Conservation (phyloP, 2,888 invertebrate species). For the Nomada ruficornis region DNA sequence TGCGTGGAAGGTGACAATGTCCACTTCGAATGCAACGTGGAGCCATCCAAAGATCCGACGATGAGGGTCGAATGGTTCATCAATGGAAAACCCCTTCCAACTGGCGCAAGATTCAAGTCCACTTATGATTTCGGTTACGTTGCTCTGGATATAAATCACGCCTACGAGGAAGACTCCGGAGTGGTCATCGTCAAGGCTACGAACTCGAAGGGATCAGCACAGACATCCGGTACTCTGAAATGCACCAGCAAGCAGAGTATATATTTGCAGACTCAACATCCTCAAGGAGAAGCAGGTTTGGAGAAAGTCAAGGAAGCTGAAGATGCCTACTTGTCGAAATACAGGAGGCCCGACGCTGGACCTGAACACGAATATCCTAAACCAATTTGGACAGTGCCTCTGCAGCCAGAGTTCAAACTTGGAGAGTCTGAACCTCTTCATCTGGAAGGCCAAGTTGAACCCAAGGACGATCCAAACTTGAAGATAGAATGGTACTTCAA, state of each 20-base stretch:
- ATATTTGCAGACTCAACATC: constrained; percentile 96
- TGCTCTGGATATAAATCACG: constrained; percentile 93
- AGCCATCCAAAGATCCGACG: constrained; percentile 96
- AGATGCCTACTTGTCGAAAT: constrained; percentile 90
- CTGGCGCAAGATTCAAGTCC: constrained; percentile 95
- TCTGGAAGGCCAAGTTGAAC: constrained; percentile 97
- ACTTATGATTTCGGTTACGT: constrained; percentile 98
- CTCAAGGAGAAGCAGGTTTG: constrained; percentile 95
- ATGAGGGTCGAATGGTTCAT: constrained; percentile 97
- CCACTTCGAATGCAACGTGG: constrained; percentile 96
- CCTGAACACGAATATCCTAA: constrained; percentile 92
- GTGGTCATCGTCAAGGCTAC: constrained; percentile 96
- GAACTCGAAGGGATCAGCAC: constrained; percentile 94
- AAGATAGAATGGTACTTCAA: constrained; percentile 98
- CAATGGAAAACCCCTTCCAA: constrained; percentile 95
- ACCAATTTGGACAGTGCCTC: constrained; percentile 94
- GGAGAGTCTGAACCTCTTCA: constrained; percentile 94
- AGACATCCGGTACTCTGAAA: constrained; percentile 94
- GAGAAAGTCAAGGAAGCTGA: constrained; percentile 96
- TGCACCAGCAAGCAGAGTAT: constrained; percentile 92
- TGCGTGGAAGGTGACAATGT: constrained; percentile 94
- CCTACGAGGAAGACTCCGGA: constrained; percentile 96
- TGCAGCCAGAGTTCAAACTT: constrained; percentile 92
- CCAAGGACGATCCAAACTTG: constrained; percentile 95
- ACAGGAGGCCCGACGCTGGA: constrained; percentile 88